Base-by-base conservation (phyloP, 2,888 invertebrate genomes). In the Dasypogon diadema region DNA sequence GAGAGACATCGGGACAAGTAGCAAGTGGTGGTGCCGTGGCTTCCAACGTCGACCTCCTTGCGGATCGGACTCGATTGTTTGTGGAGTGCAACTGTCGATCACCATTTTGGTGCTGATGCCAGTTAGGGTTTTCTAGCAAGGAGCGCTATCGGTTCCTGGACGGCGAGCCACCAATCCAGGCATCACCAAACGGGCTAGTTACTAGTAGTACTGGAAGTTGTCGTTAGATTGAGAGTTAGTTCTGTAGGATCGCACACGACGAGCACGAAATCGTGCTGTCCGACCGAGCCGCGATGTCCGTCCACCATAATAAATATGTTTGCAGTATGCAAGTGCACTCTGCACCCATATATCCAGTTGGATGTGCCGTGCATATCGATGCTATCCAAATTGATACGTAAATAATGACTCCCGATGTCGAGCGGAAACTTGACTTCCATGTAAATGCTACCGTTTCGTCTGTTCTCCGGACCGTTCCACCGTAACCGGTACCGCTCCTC, bases 191-290 rank as follows among this genome's bases (percentile, higher is more conserved):
- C 8, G 14, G 48, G 16, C n/a, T 48, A 48, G 14, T 48, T 12
- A 8, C 6, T 54, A 21, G 21, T 54, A 54, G 54, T 14, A 48
- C 21, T 54, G 12, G 37, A 21, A 16, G 65, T 54, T 54, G 75
- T 75, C 63, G 68, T 34, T 65, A 22, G 75, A 6, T 54, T 60
- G 54, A 37, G 65, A 65, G 65, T 65, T 65, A 51, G 42, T 51
- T 51, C 70, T 22, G 34, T 30, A 21, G 72, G 76, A 76, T 76
- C 76, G 74, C 76, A 76, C 76, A 76, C 76, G 76, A 76, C 22
- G 76, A 76, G 48, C 76, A 76, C 76, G 76, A 76, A 74, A 22
- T 76, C 76, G 76, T 76, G 76, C 68, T 16, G 54, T 8, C 8
- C 34, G 24, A 18, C 56, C 46, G 30, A 14, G 2, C 63, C 30